Conservation (phyloP, 2,888 invertebrate genomes). For the Poecilobothrus nobilitatus region DNA sequence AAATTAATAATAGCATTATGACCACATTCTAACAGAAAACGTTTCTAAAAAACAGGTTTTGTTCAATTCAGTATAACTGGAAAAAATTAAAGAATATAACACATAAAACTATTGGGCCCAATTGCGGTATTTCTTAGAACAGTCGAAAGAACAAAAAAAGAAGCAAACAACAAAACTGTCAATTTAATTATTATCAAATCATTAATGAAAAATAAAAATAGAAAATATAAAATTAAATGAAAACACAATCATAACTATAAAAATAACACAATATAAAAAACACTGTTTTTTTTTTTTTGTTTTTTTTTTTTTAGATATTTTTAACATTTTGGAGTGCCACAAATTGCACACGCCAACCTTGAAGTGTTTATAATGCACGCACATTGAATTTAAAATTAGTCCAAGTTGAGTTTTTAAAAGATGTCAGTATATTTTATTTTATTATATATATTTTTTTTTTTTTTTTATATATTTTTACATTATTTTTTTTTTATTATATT, state of each 20-base stretch:
- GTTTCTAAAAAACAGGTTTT: too few species aligned
- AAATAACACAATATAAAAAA: too few species aligned
- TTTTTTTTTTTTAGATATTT: neutral
- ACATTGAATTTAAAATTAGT: slow-evolving; percentile 13
- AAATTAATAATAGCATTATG: too few species aligned
- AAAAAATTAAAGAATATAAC: too few species aligned
- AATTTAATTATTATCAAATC: too few species aligned
- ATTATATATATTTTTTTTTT: neutral
- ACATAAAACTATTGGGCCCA: too few species aligned
- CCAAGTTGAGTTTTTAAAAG: slow-evolving; percentile 7
- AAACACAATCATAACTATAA: too few species aligned
- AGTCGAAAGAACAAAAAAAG: neutral
- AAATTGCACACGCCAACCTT: slow-evolving; percentile 12
- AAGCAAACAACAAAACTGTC: neutral
- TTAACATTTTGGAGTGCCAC: slow-evolving; percentile 2
- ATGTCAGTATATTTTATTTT: slow-evolving; percentile 2
- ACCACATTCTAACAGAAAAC: too few species aligned
- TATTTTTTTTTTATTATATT: neutral
- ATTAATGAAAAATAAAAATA: too few species aligned
- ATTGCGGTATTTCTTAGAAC: neutral
- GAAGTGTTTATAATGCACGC: slow-evolving; percentile 9
- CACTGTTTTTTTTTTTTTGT: neutral
- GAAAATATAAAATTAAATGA: too few species aligned
- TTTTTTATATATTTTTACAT: too few species aligned
- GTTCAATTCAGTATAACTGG: too few species aligned